Conservation (phyloP, 2,888 invertebrate genomes). For the Orthonevra nobilis region DNA sequence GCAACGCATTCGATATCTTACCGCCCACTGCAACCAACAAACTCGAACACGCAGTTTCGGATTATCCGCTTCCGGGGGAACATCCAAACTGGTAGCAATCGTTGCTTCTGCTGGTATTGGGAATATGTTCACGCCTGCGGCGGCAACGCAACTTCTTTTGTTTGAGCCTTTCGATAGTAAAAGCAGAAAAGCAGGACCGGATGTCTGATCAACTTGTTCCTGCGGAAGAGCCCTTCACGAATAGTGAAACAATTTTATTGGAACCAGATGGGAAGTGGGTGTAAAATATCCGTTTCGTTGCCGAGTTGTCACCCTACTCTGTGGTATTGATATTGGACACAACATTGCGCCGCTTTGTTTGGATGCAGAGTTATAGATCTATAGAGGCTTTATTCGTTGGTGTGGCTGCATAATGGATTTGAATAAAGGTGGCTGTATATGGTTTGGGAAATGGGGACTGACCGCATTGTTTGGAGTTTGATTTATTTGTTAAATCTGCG, state of each 20-base stretch:
- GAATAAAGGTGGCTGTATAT: too few species aligned
- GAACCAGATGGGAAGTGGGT: constrained; percentile 23
- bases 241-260: constrained; percentile 36
- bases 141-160: neutral
- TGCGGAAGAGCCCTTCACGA: constrained; percentile 24
- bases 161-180: constrained; percentile 1
- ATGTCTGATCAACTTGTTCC: constrained; percentile 51
- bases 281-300: constrained; percentile 40
- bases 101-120: neutral
- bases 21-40: constrained; percentile 25
- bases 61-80: constrained; percentile 40
- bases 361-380: constrained; percentile 42
- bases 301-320: constrained; percentile 15
- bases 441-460: too few species aligned
- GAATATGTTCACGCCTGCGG: constrained; percentile 13
- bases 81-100: constrained; percentile 4
- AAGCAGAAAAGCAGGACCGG: constrained; percentile 7
- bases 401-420: too few species aligned
- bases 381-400: too few species aligned
- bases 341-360: constrained; percentile 18
- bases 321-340: constrained; percentile 16
- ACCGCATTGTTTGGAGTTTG: too few species aligned
- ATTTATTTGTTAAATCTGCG: too few species aligned
- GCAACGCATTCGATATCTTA: too few species aligned
- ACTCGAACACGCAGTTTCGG: constrained; percentile 54